These are phyloP conservation scores for Ramazzottius varieornatus DNA, from an alignment of 2,888 invertebrate genomes.

Conservation along the genomic window DNA sequence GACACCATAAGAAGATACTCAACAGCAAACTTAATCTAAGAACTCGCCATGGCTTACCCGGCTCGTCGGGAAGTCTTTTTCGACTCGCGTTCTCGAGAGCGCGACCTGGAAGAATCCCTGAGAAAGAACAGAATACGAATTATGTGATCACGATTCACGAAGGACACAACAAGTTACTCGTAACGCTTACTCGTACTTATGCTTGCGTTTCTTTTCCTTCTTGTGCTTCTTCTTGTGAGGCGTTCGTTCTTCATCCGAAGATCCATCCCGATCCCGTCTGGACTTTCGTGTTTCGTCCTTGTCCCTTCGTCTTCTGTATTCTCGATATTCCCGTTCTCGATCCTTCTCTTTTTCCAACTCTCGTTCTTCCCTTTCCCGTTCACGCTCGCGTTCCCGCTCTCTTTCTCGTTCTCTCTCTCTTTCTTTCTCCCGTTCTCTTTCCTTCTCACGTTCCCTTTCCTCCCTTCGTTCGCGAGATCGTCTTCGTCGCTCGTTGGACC, in stretches of 20 bases:
- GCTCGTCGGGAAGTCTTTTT: no score
- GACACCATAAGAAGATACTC: no score
- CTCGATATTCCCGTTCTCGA: constrained; percentile 7
- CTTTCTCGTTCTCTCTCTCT: neutral
- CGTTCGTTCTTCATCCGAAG: neutral
- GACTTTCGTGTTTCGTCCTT: constrained; percentile 2
- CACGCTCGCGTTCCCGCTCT: neutral
- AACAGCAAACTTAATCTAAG: no score
- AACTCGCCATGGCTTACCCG: no score
- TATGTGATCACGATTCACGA: no score
- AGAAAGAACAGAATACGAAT: neutral
- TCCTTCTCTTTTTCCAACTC: neutral
- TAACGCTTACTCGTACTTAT: neutral
- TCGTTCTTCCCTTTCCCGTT: neutral
- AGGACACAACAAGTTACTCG: no score
- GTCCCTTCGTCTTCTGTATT: constrained; percentile 5
- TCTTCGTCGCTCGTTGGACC: neutral
- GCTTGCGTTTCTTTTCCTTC: neutral
- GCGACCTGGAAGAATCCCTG: constrained; percentile 2
- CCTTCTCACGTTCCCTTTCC: neutral
- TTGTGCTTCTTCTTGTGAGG: constrained; percentile 2
- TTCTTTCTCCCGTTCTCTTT: neutral
- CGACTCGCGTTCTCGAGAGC: neutral
- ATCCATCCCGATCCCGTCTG: neutral
- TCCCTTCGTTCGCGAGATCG: neutral